Evolutionary conservation across 2,113 vertebrate genomes (phyloP).

Genomic region (Anhinga anhinga): DNA sequence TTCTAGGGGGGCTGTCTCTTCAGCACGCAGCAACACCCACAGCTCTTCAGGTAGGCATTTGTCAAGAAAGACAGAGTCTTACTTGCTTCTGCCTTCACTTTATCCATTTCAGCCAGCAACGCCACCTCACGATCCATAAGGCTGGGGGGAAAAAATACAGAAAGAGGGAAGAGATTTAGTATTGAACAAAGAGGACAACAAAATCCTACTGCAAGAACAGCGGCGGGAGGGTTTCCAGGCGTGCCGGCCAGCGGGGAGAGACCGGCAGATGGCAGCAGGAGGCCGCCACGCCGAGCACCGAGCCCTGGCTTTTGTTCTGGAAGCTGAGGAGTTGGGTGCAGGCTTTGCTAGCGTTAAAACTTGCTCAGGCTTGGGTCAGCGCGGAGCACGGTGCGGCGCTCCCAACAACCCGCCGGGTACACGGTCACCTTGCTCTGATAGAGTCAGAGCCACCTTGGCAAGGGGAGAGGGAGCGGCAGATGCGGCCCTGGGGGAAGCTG

Average conservation of each 20-base stretch:
- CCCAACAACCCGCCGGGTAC: too few relatives aligned
- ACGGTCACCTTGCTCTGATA: not conserved
- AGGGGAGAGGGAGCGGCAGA: not conserved
- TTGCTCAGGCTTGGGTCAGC: not conserved
- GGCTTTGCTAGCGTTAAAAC: not conserved
- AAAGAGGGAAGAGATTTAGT: not conserved
- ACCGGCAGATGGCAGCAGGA: conserved; percentile 58
- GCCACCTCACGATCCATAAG: conserved; percentile 96
- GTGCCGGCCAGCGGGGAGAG: not conserved
- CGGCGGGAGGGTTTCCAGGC: not conserved
- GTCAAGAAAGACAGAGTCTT: conserved; percentile 51
- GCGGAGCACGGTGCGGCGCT: rapidly evolving
- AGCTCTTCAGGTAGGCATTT: not conserved
- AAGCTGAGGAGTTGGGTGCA: not conserved
- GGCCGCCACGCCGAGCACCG: not conserved
- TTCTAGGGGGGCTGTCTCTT: too few relatives aligned
- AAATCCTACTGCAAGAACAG: not conserved
- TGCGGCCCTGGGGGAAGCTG: rapidly evolving
- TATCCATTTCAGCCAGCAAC: conserved; percentile 92
- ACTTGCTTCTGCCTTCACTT: conserved; percentile 96
- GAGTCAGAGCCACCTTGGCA: not conserved
- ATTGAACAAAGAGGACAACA: not conserved
- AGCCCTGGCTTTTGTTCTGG: not conserved
- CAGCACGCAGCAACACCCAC: not conserved
- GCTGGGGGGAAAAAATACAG: conserved; percentile 64